Percentiles rank a stretch among this genome's conserved stretches.
Evolutionary conservation across 2,797 vertebrate genomes (phyloP).

Genomic region (Pangasius sanitwongsei): DNA sequence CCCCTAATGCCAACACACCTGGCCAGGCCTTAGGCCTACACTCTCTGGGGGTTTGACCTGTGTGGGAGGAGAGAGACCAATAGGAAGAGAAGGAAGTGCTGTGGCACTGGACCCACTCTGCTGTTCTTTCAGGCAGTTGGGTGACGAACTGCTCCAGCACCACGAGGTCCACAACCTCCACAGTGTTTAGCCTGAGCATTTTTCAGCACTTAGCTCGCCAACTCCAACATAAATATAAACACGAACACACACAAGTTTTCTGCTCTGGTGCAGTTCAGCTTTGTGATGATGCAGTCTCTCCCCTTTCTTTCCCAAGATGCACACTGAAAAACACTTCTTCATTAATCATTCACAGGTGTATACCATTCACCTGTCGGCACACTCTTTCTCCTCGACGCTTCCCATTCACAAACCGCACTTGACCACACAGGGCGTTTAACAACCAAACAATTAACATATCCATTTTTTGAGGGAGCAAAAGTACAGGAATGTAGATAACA

Average conservation of each 20-base stretch:
- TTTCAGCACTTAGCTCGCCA: not conserved
- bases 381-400: not conserved
- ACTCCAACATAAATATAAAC: not conserved
- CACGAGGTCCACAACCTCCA: not conserved
- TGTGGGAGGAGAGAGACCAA: not conserved
- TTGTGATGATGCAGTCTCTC: not conserved
- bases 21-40: not conserved
- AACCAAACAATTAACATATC: not conserved
- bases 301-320: not conserved
- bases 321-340: not conserved
- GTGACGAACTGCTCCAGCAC: not conserved
- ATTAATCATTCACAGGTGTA: not conserved
- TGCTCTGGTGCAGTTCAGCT: not conserved
- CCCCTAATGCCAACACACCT: not conserved
- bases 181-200: not conserved
- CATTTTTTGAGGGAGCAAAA: constrained; percentile 34
- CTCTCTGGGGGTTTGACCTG: not conserved
- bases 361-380: not conserved
- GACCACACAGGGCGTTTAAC: not conserved
- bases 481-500: not conserved
- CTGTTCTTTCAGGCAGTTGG: not conserved
- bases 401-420: not conserved
- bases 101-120: not conserved
- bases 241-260: not conserved
- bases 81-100: not conserved